Evolutionary conservation across 2,797 vertebrate species (phyloP).

Genomic region (Malacoraja senta): DNA sequence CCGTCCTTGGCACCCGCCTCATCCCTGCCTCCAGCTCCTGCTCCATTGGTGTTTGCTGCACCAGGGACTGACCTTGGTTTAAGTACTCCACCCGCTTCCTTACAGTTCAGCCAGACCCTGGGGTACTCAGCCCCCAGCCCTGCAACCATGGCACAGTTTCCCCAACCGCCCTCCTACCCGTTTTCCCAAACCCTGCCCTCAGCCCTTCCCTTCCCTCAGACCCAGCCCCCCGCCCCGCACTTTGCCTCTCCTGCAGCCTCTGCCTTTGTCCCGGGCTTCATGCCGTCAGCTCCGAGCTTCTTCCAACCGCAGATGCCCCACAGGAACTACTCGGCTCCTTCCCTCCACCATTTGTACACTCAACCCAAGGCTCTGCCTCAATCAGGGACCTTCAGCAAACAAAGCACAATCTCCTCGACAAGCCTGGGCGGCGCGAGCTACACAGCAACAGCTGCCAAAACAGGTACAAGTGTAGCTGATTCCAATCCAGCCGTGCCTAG

Average conservation of each 20-base stretch:
- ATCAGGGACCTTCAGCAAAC: conserved; percentile 53
- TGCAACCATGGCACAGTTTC: conserved; percentile 55
- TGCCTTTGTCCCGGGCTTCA: conserved; percentile 63
- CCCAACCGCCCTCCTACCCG: conserved; percentile 71
- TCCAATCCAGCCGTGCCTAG: conserved; percentile 48
- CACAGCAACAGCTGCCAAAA: conserved; percentile 41
- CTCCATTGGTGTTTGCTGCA: conserved; percentile 44
- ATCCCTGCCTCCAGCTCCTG: conserved; percentile 40
- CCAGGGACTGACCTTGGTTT: conserved; percentile 44
- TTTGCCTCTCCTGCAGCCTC: conserved; percentile 64
- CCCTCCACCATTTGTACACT: conserved; percentile 70
- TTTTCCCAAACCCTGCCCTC: conserved; percentile 62
- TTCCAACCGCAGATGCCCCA: conserved; percentile 58
- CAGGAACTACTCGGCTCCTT: conserved; percentile 58
- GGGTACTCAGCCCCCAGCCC: conserved; percentile 55
- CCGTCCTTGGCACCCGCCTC: conserved; percentile 43
- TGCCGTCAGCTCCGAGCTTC: conserved; percentile 58
- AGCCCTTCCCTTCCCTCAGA: conserved; percentile 54
- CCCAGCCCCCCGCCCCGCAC: conserved; percentile 55
- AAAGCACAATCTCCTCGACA: conserved; percentile 48
- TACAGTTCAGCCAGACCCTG: conserved; percentile 57
- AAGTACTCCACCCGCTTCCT: conserved; percentile 45
- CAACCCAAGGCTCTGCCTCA: conserved; percentile 59
- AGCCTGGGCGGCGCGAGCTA: conserved; percentile 42
- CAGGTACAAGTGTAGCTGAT: conserved; percentile 50